Conservation (phyloP, 2,888 invertebrate genomes). For the Psylliodes chrysocephalus region DNA sequence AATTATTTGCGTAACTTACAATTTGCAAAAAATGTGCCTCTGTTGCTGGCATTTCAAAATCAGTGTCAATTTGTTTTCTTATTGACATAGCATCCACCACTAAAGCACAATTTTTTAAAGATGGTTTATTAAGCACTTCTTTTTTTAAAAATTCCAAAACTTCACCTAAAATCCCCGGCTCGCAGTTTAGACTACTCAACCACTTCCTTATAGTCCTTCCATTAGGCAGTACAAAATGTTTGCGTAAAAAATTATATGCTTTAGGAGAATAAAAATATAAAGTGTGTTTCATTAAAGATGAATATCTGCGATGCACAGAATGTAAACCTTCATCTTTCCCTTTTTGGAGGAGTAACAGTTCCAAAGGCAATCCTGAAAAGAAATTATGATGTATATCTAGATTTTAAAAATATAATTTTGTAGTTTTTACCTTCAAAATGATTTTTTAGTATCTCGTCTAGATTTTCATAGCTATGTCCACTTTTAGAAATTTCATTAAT, state of each 20-base stretch:
- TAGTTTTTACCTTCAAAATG: too few relatives aligned
- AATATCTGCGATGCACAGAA: conserved; percentile 29
- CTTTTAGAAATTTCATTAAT: conserved; percentile 28
- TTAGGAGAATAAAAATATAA: too few relatives aligned
- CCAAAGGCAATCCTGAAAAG: conserved; percentile 39
- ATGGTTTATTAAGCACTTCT: conserved; percentile 25
- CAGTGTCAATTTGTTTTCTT: too few relatives aligned
- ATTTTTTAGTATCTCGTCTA: conserved; percentile 34
- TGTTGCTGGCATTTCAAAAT: too few relatives aligned
- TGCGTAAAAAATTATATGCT: conserved; percentile 41
- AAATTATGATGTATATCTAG: conserved; percentile 14
- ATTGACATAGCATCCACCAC: conserved; percentile 19
- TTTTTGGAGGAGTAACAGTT: conserved; percentile 32
- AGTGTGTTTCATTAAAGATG: conserved; percentile 40
- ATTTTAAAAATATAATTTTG: conserved; percentile 22
- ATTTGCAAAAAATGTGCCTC: too few relatives aligned
- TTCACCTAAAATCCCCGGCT: conserved; percentile 41
- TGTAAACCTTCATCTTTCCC: conserved; percentile 19
- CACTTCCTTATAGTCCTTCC: conserved; percentile 45
- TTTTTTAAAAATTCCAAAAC: conserved; percentile 42
- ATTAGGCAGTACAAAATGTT: conserved; percentile 44
- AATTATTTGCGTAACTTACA: too few relatives aligned
- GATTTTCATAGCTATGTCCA: conserved; percentile 34
- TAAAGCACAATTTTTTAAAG: conserved; percentile 42
- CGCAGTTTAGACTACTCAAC: conserved; percentile 42